Evolutionary conservation across 2,113 vertebrate genomes (phyloP).

Genomic region (Ptilorrhoa leucosticta): DNA sequence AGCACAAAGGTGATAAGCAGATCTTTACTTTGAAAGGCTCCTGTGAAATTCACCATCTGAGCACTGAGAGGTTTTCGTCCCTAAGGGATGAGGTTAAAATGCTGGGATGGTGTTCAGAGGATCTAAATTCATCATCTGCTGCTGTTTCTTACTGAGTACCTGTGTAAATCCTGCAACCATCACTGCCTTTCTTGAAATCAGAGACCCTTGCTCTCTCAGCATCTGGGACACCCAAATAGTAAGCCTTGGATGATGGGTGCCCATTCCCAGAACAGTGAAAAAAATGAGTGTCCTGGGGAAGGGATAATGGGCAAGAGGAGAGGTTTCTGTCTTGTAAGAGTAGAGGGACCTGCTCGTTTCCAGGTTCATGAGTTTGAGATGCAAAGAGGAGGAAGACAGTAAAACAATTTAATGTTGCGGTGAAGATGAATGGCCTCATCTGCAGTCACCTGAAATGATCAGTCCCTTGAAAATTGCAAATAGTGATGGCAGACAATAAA

Average conservation of each 20-base stretch:
- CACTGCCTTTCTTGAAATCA: background rate
- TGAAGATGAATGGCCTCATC: background rate
- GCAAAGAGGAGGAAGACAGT: background rate
- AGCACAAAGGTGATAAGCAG: background rate
- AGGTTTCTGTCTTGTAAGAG: background rate
- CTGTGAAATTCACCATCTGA: background rate
- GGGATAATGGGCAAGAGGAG: background rate
- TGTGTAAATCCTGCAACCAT: background rate
- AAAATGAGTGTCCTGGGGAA: no score
- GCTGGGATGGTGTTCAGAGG: background rate
- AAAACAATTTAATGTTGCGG: background rate
- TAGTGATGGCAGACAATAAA: background rate
- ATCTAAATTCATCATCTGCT: background rate
- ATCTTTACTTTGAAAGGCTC: background rate
- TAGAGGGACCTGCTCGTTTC: background rate
- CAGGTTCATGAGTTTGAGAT: background rate
- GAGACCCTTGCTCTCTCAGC: background rate
- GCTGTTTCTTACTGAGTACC: background rate
- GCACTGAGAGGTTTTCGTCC: background rate
- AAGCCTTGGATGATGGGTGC: background rate
- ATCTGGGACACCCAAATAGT: fast-evolving
- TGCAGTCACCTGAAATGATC: background rate
- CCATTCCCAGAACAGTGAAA: background rate
- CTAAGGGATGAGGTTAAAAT: background rate
- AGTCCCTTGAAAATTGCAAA: background rate